These are phyloP conservation scores for Catharus minimus DNA, from an alignment of 2,113 vertebrate genomes.

Conservation along the genomic window DNA sequence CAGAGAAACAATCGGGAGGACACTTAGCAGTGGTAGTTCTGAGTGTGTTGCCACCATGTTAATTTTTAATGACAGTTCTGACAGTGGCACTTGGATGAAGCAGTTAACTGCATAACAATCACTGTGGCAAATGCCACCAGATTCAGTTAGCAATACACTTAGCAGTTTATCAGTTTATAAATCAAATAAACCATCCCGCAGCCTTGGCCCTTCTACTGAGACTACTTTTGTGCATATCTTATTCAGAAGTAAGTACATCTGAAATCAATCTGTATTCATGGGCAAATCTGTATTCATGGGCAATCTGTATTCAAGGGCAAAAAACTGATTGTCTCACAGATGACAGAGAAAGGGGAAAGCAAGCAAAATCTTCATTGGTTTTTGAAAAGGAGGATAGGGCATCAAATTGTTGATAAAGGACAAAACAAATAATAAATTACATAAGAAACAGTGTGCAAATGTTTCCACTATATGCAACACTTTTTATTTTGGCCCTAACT, in stretches of 20 bases:
- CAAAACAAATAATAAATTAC: background rate
- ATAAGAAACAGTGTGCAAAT: background rate
- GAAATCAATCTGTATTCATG: background rate
- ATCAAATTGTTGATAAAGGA: background rate
- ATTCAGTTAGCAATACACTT: background rate
- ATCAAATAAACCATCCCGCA: background rate
- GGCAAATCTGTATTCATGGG: background rate
- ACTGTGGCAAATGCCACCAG: too few species aligned
- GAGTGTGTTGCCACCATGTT: accelerated
- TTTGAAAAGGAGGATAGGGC: background rate
- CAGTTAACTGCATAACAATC: background rate
- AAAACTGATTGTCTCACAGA: background rate
- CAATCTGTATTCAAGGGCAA: background rate
- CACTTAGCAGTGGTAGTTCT: background rate
- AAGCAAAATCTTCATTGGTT: background rate
- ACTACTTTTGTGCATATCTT: background rate
- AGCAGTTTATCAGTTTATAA: background rate
- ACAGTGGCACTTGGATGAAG: background rate
- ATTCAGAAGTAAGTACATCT: background rate
- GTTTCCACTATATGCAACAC: background rate
- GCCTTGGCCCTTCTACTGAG: background rate
- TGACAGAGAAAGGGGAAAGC: background rate
- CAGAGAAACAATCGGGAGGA: background rate
- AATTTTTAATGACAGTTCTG: background rate
- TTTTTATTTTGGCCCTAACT: background rate